Base-by-base conservation (phyloP, 1,140 invertebrate species). In the Hesperophylax magnus region DNA sequence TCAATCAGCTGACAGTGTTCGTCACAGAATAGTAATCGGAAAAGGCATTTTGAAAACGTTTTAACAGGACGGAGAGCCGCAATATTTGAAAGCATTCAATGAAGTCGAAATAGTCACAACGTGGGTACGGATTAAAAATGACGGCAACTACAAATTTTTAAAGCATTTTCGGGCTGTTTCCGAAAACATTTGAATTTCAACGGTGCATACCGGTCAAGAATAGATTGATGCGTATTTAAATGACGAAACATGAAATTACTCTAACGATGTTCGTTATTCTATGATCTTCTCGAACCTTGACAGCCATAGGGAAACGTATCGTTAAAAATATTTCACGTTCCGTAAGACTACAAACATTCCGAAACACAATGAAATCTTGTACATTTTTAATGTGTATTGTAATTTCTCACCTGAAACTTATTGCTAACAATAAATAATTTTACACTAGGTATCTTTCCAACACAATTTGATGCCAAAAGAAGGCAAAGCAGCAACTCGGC, bases 201-300 rank as follows among this genome's bases (percentile, higher is more conserved):
- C 18, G 15, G 0, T 14, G 9, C 18, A 5, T 72, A 52, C 20
- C 18, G 22, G 15, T 22, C 53, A 22, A 18, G 53, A 54, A 53
- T 72, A 22, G 8, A 27, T 39, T 47, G 60, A 60, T 18, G 31
- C 72, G 39, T 58, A 20, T 60, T 76, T 17, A 20, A 27, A 76
- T 76, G 72, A 76, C 72, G 56, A 58, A 58, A 76, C 56, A 58
- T 58, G 54, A 76, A 76, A 76, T 58, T 34, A 60, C 34, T 60
- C 47, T n/a, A 52, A 39, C 34, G 60, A 8, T 65, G 34, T 34
- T 24, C 65, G 7, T 7, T 31, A 67, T 78, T 78, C 77, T 78
- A 71, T 58, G 47, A 78, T 78, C 58, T 78, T 78, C 77, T 78
- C 17, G 77, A 67, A 78, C 77, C 77, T 78, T 78, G 77, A 78